Conservation (phyloP, 2,113 vertebrate species). For the Chloroceryle aenea region DNA sequence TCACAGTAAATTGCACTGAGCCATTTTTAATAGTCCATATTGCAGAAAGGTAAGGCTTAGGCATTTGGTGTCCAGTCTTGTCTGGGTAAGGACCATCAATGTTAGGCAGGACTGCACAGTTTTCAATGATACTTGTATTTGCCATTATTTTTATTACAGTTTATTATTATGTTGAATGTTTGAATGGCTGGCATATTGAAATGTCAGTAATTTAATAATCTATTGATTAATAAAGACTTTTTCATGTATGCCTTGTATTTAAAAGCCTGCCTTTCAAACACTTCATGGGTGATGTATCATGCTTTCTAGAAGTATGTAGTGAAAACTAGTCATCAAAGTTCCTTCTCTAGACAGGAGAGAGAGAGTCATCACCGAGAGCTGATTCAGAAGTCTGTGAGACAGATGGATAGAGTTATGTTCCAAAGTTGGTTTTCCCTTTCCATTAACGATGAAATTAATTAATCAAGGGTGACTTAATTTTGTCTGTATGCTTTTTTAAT, state of each 20-base stretch:
- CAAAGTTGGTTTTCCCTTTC: not conserved
- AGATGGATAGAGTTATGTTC: not conserved
- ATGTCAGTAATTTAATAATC: not conserved
- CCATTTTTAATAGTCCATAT: not conserved
- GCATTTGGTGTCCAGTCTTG: not conserved
- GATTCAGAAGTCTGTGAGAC: not conserved
- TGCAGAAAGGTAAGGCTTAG: not conserved
- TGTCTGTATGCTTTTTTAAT: not conserved
- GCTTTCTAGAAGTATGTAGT: not conserved
- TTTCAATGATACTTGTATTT: not conserved
- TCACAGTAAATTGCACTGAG: not conserved
- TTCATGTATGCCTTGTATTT: not conserved
- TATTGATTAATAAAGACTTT: not conserved
- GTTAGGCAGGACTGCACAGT: not conserved
- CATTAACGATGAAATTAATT: not conserved
- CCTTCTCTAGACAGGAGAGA: not conserved
- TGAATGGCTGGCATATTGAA: not conserved
- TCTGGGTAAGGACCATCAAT: not conserved
- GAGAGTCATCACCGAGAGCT: not conserved
- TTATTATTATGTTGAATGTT: not conserved
- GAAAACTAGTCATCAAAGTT: not conserved
- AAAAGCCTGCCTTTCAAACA: not conserved
- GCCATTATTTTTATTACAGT: not conserved
- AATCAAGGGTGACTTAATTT: not conserved
- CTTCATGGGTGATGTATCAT: not conserved